phyloP scores from a whole-genome alignment of 2,113 vertebrate species.

The Chloebia gouldiae region DNA sequence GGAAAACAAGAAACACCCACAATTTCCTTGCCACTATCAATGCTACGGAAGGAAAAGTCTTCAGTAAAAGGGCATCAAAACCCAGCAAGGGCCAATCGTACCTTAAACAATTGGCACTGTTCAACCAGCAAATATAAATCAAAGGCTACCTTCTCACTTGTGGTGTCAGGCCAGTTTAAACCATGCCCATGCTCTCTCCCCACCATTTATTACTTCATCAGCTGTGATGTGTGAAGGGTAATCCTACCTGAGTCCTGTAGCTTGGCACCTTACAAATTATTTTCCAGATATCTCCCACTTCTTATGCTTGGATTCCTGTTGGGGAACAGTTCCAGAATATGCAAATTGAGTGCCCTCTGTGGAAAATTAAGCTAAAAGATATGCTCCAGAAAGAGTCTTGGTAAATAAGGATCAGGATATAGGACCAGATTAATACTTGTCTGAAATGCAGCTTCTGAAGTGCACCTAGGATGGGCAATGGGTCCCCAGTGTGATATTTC shows the following conservation, averaged over 20 bases:
- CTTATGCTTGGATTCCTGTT: rapidly evolving
- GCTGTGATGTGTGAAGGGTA: rapidly evolving
- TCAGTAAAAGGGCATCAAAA: background rate
- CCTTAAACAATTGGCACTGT: background rate
- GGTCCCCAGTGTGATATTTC: background rate
- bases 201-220: background rate
- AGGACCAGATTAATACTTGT: background rate
- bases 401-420: background rate
- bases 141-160: background rate
- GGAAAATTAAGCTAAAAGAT: background rate
- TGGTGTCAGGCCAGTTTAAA: background rate
- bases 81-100: background rate
- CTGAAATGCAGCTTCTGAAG: background rate
- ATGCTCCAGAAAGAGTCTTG: background rate
- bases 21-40: background rate
- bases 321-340: background rate
- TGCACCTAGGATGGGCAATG: background rate
- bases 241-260: background rate
- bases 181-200: background rate
- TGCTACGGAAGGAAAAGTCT: background rate
- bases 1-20: background rate
- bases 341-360: rapidly evolving
- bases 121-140: background rate
- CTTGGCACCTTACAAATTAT: background rate
- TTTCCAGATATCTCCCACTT: background rate